Evolutionary conservation across 2,888 invertebrate species (phyloP).

Genomic region (Perizoma affinitatum): DNA sequence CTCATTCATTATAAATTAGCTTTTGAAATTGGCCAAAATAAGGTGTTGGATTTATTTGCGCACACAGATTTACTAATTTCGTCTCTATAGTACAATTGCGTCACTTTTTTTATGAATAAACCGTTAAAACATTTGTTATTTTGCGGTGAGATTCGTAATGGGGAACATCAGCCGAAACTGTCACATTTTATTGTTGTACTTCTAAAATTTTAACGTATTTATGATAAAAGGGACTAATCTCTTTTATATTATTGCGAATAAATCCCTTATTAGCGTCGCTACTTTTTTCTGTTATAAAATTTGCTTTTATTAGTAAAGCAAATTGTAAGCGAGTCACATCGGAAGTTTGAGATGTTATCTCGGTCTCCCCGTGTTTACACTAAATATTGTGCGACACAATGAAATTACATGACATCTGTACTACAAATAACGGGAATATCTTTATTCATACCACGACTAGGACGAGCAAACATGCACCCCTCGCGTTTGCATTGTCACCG

Average conservation of each 20-base stretch:
- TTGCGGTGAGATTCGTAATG: constrained; percentile 29
- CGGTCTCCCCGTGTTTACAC: constrained; percentile 80
- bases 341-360: constrained; percentile 78
- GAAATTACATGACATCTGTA: constrained; percentile 85
- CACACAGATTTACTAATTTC: not conserved
- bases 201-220: constrained; percentile 56
- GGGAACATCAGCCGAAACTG: constrained; percentile 28
- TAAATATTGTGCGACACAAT: constrained; percentile 83
- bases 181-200: constrained; percentile 39
- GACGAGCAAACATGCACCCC: constrained; percentile 71
- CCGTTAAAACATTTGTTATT: constrained; percentile 20
- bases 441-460: constrained; percentile 80
- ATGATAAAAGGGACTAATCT: constrained; percentile 67
- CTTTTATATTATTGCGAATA: constrained; percentile 69
- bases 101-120: constrained; percentile 11
- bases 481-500: constrained; percentile 68
- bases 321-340: constrained; percentile 63
- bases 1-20: constrained; percentile 55
- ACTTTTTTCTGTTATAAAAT: constrained; percentile 68
- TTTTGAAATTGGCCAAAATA: constrained; percentile 30
- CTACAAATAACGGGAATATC: constrained; percentile 83
- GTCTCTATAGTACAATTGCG: not conserved
- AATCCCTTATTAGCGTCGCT: constrained; percentile 70
- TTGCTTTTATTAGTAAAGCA: constrained; percentile 68
- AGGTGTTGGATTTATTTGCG: constrained; percentile 2